Base-by-base conservation (phyloP, 2,113 vertebrate species). In the Colius striatus region DNA sequence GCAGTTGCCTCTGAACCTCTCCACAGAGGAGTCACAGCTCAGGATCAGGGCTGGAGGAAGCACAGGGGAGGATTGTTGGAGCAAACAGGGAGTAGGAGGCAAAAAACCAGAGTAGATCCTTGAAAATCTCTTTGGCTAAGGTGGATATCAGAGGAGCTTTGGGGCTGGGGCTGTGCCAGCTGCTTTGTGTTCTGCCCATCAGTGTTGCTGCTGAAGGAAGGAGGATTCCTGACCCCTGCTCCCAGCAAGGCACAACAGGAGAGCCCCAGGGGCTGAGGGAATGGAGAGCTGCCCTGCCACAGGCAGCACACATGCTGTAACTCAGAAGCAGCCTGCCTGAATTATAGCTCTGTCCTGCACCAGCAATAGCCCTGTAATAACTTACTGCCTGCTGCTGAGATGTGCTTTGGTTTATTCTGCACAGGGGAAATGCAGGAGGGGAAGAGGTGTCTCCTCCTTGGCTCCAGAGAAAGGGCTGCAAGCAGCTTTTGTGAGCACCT, bases 271-370 rank as follows among this genome's bases (percentile, higher is more conserved):
- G 3, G 48, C 83, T 3, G 7, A 27, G 72, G 79, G 75, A 38
- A 86, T 4, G 51, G 54, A 74, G 11, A 43, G 92, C 80, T 38
- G 78, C 79, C 73, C 66, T 76, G 85, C 58, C 79, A 53, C 0
- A 5, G 76, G 89, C 89, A 36, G 78, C 72, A 81, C 71, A 32
- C 76, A 57, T 11, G 63, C 88, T 4, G 5, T 94, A 94, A 95
- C 47, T 93, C 91, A 95, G 80, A 53, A 87, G 48, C 78, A 67
- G 87, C 70, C 41, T 1, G 53, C 11, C 54, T 92, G 94, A 95
- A 30, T 94, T 94, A 96, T 18, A 4, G 81, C 88, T 73, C 87
- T 51, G 85, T 48, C 90, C 92, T 74, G 93, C 55, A 38, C 75
- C 87, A 68, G 62, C 41, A 0, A 78, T 16, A 66, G 80, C 47